Conservation (phyloP, 92 coral and sea anemone species). For the Zoanthus solanderi region DNA sequence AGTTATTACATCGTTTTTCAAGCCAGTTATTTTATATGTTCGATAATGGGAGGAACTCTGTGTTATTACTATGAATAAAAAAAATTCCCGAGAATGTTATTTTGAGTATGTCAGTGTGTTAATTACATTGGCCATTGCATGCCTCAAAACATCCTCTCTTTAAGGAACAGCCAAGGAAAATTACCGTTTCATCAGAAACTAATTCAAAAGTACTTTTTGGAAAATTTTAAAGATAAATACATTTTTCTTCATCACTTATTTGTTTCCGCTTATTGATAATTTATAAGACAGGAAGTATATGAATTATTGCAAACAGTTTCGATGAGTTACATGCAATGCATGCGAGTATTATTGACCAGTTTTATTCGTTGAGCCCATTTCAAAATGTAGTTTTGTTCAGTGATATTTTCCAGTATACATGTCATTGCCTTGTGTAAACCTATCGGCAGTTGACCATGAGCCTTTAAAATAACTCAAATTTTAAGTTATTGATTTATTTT, state of each 20-base stretch:
- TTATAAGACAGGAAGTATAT: not conserved
- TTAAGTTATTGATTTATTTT: slow-evolving; percentile 2
- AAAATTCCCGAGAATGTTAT: too few relatives aligned
- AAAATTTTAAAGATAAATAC: not conserved
- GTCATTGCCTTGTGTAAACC: not conserved
- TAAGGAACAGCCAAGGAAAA: not conserved
- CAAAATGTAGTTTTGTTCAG: not conserved
- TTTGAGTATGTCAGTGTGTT: too few relatives aligned
- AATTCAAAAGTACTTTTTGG: not conserved
- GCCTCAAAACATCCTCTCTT: not conserved
- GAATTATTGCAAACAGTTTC: not conserved
- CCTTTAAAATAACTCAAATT: not conserved
- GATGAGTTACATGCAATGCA: not conserved
- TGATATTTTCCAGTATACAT: too few relatives aligned
- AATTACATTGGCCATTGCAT: not conserved
- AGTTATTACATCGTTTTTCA: too few relatives aligned
- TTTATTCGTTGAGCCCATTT: not conserved
- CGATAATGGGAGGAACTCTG: too few relatives aligned
- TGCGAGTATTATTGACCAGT: not conserved
- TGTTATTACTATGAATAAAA: too few relatives aligned
- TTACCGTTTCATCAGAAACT: not conserved
- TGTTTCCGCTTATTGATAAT: slow-evolving; percentile 32
- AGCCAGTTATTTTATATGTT: too few relatives aligned
- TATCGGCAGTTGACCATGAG: not conserved
- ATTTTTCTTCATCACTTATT: not conserved